Conservation (phyloP, 2,113 vertebrate species). For the Dendrocopos noguchii region DNA sequence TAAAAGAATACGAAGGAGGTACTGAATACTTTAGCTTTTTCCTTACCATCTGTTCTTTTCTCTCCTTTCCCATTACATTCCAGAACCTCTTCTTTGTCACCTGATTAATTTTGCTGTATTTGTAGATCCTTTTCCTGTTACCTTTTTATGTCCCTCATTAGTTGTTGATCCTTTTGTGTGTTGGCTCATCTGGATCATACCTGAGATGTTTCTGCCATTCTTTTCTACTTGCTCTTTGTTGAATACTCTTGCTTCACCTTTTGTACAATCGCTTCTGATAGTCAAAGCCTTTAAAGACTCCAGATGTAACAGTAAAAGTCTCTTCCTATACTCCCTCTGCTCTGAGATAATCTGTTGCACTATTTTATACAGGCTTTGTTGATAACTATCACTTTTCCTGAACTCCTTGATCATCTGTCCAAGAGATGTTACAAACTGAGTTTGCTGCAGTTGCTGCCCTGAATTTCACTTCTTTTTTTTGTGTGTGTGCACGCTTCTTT, state of each 20-base stretch:
- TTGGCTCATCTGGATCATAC: background rate
- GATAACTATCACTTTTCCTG: background rate
- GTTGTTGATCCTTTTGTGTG: constrained; percentile 42
- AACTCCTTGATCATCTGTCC: background rate
- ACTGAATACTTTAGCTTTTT: background rate
- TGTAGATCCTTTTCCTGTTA: background rate
- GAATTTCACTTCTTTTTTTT: background rate
- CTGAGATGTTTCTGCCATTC: background rate
- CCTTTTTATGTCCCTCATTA: constrained; percentile 18
- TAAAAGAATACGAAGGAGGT: constrained; percentile 1
- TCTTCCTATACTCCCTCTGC: background rate
- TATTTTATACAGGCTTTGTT: background rate
- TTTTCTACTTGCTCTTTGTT: background rate
- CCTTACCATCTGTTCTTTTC: constrained; percentile 14
- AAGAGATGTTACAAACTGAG: background rate
- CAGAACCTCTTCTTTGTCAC: background rate
- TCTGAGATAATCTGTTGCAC: background rate
- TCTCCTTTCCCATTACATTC: constrained; percentile 28
- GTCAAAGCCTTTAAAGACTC: background rate
- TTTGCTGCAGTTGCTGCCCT: background rate
- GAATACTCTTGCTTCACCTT: constrained; percentile 17
- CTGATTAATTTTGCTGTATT: background rate
- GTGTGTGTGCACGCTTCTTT: background rate
- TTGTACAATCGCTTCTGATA: background rate
- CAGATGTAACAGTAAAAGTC: background rate